phyloP scores from a whole-genome alignment of 2,888 invertebrate genomes.

The Pheosia tremula region DNA sequence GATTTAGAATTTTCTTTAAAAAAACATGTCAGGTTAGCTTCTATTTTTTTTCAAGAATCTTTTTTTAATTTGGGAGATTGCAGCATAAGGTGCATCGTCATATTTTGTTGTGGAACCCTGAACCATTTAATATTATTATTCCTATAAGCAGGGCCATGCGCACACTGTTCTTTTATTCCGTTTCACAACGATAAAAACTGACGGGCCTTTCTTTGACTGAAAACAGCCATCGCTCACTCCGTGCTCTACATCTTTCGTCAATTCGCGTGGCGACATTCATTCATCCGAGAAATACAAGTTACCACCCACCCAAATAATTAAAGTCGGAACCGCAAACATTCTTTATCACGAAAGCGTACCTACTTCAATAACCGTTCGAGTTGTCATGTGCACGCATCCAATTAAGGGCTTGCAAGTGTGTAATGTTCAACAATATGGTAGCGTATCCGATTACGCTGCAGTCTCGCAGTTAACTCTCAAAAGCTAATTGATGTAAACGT shows the following conservation, averaged over 20 bases:
- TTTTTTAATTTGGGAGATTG: too few relatives aligned
- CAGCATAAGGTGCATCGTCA: too few relatives aligned
- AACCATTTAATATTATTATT: neutral
- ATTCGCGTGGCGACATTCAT: conserved; percentile 34
- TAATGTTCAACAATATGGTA: conserved; percentile 42
- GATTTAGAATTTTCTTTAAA: too few relatives aligned
- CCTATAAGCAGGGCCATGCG: neutral
- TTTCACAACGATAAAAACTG: neutral
- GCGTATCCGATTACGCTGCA: conserved; percentile 69
- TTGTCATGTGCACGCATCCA: conserved; percentile 52
- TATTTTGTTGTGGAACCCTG: too few relatives aligned
- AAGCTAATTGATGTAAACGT: conserved; percentile 74
- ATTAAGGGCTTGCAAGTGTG: conserved; percentile 54
- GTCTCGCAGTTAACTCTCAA: conserved; percentile 56
- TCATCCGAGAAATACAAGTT: conserved; percentile 30
- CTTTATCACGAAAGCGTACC: conserved; percentile 13
- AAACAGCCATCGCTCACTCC: conserved; percentile 18
- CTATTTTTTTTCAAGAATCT: too few relatives aligned
- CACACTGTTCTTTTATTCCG: neutral
- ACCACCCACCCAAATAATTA: neutral
- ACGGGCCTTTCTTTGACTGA: neutral
- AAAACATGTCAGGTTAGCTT: too few relatives aligned
- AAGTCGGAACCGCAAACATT: conserved; percentile 4
- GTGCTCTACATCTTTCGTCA: conserved; percentile 28
- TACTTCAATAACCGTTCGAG: conserved; percentile 41